A percentile compares a stretch with the other conserved stretches of the same genome.
phyloP scores from a whole-genome alignment of 2,113 vertebrate species.

The Erythrocercus mccallii region DNA sequence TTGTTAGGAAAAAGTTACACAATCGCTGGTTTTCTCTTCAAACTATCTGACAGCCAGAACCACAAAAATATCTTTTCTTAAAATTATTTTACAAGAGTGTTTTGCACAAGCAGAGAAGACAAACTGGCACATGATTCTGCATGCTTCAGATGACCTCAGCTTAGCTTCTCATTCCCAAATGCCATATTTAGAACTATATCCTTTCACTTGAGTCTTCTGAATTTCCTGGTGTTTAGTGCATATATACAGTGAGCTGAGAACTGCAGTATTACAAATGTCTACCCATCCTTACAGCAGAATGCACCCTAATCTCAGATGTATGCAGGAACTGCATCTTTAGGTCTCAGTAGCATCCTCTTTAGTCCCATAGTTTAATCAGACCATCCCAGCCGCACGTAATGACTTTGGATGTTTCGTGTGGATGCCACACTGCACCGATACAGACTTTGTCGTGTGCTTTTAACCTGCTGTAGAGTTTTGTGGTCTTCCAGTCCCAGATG shows the following conservation, averaged over 20 bases:
- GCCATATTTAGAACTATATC: neutral
- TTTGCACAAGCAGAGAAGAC: neutral
- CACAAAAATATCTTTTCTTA: constrained; percentile 20
- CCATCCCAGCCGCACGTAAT: constrained; percentile 98
- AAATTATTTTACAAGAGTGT: constrained; percentile 6
- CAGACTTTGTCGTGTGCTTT: constrained; percentile 99
- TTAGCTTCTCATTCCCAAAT: neutral
- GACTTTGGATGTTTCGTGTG: constrained; percentile 97
- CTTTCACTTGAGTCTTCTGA: neutral
- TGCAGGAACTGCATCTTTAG: neutral
- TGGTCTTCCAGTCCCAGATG: constrained; percentile 99
- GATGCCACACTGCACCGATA: constrained; percentile 97
- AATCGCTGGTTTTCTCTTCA: neutral
- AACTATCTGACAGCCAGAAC: neutral
- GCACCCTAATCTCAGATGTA: neutral
- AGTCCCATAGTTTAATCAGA: constrained; percentile 98
- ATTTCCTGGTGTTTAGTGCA: neutral
- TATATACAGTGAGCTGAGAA: neutral
- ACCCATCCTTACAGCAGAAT: neutral
- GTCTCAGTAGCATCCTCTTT: neutral
- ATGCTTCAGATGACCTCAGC: constrained; percentile 19
- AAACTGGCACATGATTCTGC: neutral
- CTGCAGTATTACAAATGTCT: neutral
- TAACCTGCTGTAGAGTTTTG: constrained; percentile 95
- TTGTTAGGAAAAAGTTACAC: neutral